Percentiles rank a stretch among this genome's conserved stretches.
Evolutionary conservation across 2,888 invertebrate species (phyloP).

Genomic region (Nasonovia ribisnigri): DNA sequence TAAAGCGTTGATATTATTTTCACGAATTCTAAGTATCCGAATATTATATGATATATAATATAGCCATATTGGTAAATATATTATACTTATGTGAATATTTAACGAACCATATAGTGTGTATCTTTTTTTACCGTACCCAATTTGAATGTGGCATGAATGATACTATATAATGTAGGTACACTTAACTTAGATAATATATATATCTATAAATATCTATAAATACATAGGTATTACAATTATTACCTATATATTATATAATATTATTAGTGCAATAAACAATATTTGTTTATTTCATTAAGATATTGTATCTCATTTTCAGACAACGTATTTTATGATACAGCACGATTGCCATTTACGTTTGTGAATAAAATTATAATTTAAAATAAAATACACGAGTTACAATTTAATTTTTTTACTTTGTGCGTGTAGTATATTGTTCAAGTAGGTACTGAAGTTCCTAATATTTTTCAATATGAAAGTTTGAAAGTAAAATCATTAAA

Average conservation of each 20-base stretch:
- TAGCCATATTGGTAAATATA: neutral
- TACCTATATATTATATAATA: neutral
- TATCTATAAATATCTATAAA: no score
- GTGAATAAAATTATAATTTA: neutral
- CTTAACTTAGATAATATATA: no score
- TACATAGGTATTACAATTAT: neutral
- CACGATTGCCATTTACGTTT: neutral
- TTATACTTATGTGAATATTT: neutral
- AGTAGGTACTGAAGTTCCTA: no score
- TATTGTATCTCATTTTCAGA: neutral
- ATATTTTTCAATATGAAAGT: no score
- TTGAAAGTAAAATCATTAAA: no score
- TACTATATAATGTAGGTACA: neutral
- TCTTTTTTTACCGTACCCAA: neutral
- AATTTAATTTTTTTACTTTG: no score
- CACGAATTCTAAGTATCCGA: neutral
- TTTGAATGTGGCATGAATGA: neutral
- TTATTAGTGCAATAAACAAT: neutral
- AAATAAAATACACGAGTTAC: neutral
- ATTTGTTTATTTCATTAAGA: no score
- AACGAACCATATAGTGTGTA: neutral
- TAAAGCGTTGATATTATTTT: neutral
- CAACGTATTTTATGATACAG: neutral
- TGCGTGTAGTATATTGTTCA: no score
- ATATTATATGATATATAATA: neutral